Base-by-base conservation (phyloP, 2,797 vertebrate species). In the Clarias platycephalus region DNA sequence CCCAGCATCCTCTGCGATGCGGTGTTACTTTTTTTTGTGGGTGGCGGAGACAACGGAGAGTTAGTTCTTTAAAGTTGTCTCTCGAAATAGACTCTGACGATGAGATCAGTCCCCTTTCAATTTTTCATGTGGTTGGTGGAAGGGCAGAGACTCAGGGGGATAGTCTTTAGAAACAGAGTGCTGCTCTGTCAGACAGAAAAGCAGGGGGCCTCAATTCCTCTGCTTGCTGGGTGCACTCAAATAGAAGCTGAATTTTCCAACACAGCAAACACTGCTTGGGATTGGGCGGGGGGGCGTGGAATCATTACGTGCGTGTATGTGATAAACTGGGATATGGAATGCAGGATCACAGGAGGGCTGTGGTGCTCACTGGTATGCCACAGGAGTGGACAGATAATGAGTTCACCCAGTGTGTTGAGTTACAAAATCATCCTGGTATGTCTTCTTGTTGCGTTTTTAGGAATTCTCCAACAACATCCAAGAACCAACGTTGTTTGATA, bases 101-200 rank as follows among this genome's bases (percentile, higher is more conserved):
- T 95, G 94, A 95, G 92, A 95, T 96, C 94, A 95, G 91, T 93
- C 90, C 90, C 90, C 91, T 92, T 93, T 95, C 93, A 95, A 95
- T 95, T 90, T 95, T 96, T 96, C 91, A 96, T 94, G 88, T 87
- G 87, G 90, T 91, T 92, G 93, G 93, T 92, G 91, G 92, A 90
- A 91, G 91, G 91, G 75, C 81, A 90, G 90, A 91, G 89, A 88
- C 95, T 92, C 94, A 84, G 81, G 93, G 93, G 93, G 91, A 93
- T 92, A 88, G 90, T 89, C 85, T 90, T 87, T 90, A 92, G 86
- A 91, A 91, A 92, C 88, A 77, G 44, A 76, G 85, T 88, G 26
- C 81, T 81, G 84, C 83, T 85, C 87, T 93, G 88, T 89, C 88
- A 86, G 90, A 88, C 86, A 88, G 85, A 86, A 88, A 90, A 89